Evolutionary conservation across 2,888 invertebrate genomes (phyloP), one percentile per base, ranked within the genome.

Genomic region (Megaustenia siamemsis): DNA sequence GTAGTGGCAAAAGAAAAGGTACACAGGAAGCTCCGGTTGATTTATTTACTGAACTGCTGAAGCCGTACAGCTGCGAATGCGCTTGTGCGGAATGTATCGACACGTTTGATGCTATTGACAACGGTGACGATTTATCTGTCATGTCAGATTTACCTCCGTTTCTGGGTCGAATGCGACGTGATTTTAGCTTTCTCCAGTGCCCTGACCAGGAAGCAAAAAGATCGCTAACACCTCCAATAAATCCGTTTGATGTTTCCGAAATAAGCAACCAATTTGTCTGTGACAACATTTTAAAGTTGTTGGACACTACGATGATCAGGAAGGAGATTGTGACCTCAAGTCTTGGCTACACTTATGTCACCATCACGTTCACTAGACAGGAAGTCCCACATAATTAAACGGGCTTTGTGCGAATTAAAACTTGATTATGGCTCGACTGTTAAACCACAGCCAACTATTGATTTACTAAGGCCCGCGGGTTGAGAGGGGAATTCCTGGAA

Each of bases 361-460:
- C 83, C 21, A 66, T 83, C 35, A 83, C 83, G 10, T 77, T 83
- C 40, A 83, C 83, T 32, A 83, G n/a, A 75, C 78, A 32, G 60
- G 5, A 38, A 15, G 53, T 15, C 5, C n/a, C 18, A 8, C 2
- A 5, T 18, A 21, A 43, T 5, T 40, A 40, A 24, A 56, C 4
- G 21, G 12, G n/a, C n/a, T n/a, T n/a, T n/a, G n/a, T n/a, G n/a
- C n/a, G 0, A 21, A n/a, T 56, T 18, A 56, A 49, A 10, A 49
- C 12, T 49, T 12, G 18, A 49, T 49, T 10, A 18, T 49, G 8
- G 12, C 49, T 12, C 49, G 8, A 18, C 18, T 49, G 12, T 12
- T 49, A 49, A 18, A n/a, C n/a, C n/a, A n/a, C n/a, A n/a, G n/a
- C n/a, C n/a, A n/a, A n/a, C n/a, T n/a, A n/a, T n/a, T n/a, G n/a